Evolutionary conservation across 2,113 vertebrate genomes (phyloP), one percentile per base, ranked within the genome.

Genomic region (Trogon surrucura): DNA sequence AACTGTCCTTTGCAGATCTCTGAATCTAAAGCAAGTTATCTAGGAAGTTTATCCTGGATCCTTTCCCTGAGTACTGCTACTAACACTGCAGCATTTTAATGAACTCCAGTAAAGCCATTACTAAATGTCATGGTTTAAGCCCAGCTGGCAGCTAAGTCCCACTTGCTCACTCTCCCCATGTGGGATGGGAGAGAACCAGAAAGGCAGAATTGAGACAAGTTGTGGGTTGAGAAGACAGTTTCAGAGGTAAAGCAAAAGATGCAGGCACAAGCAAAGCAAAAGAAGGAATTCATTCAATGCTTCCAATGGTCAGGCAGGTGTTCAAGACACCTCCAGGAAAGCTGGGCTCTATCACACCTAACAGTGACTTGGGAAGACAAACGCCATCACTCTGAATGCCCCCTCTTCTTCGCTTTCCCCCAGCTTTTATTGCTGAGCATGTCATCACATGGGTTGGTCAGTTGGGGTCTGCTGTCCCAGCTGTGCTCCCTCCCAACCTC

Each of bases 351-450:
- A 53, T 18, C 32, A 22, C 0, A 2, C 0, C 0, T 18, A 50
- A 3, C 0, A 0, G 0, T 30, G 1, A 73, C 32, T 65, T 41
- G 12, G 32, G 41, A 78, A 73, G 12, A 81, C 13, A 60, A 80
- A 81, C 0, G 0, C 38, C n/a, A n/a, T 29, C 10, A 7, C 41
- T 41, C 15, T 0, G 0, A 70, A 34, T 0, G 1, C 10, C 5
- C 20, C 36, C 13, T 7, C 13, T 30, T 44, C 15, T 20, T 60
- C 4, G 1, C 62, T 45, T 48, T 58, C 30, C 47, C 11, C 27
- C 6, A 5, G 62, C 18, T 78, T 62, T 66, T 11, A 9, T n/a
- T 6, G 25, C 72, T 56, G n/a, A 21, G 25, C 19, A 16, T 19
- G 16, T 53, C 2, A 1, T 14, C 41, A 32, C 0, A 32, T 5